Percentiles rank a stretch among this genome's conserved stretches.
Evolutionary conservation across 2,113 vertebrate genomes (phyloP).

Genomic region (Chiloscyllium plagiosum): DNA sequence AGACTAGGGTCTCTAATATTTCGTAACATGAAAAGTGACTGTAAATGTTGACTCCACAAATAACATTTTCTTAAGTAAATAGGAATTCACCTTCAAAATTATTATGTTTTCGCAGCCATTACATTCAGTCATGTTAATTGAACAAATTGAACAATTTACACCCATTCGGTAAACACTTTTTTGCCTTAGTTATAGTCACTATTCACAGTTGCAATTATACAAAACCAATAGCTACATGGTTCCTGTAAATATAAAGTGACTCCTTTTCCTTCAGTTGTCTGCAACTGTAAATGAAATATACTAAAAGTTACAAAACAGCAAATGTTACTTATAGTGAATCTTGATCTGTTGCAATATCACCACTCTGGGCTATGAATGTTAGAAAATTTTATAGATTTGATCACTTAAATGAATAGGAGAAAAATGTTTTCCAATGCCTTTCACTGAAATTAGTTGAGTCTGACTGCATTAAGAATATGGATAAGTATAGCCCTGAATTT

Average conservation of each 20-base stretch:
- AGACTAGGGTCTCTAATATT: neutral
- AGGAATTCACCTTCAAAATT: constrained; percentile 3
- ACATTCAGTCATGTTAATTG: neutral
- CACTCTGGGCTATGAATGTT: neutral
- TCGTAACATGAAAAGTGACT: neutral
- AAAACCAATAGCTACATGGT: neutral
- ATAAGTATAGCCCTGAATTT: neutral
- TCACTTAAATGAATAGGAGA: neutral
- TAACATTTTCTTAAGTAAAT: neutral
- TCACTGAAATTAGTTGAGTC: neutral
- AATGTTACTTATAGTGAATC: neutral
- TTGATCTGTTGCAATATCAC: neutral
- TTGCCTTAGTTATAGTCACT: neutral
- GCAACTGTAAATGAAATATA: neutral
- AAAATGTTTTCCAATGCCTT: neutral
- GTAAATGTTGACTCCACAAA: neutral
- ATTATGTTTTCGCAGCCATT: neutral
- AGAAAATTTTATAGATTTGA: neutral
- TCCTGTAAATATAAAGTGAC: neutral
- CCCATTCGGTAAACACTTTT: neutral
- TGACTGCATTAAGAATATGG: neutral
- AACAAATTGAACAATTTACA: neutral
- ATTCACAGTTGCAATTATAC: neutral
- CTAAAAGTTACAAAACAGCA: neutral
- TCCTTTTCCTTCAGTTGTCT: neutral